phyloP scores from a whole-genome alignment of 1,140 invertebrate species.

The Melanaphis sacchari region DNA sequence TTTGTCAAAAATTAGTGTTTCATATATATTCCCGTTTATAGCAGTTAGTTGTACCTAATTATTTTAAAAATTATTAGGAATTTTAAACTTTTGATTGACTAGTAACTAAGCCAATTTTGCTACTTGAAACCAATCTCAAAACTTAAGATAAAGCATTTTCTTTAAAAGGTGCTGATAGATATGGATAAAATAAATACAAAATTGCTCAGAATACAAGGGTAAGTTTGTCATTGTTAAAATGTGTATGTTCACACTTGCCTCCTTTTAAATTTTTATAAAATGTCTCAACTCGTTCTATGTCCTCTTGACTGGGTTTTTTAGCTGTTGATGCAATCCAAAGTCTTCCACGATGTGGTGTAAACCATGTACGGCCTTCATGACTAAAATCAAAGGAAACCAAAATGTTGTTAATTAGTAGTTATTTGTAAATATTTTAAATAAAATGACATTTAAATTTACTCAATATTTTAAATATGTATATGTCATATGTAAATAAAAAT shows the following conservation, averaged over 20 bases:
- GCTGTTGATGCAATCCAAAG: slow-evolving; percentile 92
- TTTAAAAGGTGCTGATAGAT: no score
- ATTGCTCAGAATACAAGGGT: neutral
- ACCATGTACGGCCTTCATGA: slow-evolving; percentile 94
- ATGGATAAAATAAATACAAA: neutral
- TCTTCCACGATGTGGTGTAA: slow-evolving; percentile 85
- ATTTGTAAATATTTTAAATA: neutral
- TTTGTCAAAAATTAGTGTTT: no score
- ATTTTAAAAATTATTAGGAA: no score
- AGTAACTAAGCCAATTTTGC: no score
- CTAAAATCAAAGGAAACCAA: slow-evolving; percentile 65
- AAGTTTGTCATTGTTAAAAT: no score
- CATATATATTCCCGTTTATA: no score
- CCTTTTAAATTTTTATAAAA: slow-evolving; percentile 68
- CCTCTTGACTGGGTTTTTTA: slow-evolving; percentile 75
- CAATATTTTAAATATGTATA: neutral
- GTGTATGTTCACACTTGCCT: slow-evolving; percentile 50
- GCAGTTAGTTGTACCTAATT: no score
- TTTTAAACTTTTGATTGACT: no score
- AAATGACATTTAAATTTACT: neutral
- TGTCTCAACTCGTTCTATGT: slow-evolving; percentile 76
- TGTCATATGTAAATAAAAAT: no score
- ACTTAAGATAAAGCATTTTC: no score
- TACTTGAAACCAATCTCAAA: no score
- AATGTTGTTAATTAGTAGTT: neutral